Evolutionary conservation across 2,797 vertebrate genomes (phyloP).

Genomic region (Smutsia temminckii): DNA sequence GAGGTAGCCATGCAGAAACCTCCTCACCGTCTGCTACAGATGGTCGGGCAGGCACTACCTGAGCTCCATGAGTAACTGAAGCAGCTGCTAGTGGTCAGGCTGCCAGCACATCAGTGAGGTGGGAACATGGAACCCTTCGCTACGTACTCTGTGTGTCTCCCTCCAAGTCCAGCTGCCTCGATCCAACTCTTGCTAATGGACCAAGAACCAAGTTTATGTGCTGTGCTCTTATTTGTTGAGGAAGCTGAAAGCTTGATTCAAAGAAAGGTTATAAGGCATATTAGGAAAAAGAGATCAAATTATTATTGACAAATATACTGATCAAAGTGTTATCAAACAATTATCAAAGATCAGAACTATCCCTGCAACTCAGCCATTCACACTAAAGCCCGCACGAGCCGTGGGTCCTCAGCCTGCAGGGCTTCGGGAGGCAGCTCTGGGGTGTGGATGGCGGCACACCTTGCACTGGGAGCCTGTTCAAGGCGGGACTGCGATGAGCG

Average conservation of each 20-base stretch:
- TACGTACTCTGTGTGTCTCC: neutral
- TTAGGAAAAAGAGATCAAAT: neutral
- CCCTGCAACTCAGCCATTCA: neutral
- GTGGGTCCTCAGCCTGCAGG: no score
- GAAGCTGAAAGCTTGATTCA: neutral
- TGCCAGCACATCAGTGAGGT: neutral
- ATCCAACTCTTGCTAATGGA: neutral
- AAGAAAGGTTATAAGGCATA: neutral
- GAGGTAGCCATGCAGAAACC: no score
- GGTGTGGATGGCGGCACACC: no score
- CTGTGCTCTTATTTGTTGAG: neutral
- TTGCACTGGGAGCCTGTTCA: no score
- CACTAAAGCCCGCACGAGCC: neutral
- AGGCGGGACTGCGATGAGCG: no score
- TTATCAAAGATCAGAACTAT: neutral
- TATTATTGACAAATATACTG: neutral
- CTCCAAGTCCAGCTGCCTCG: neutral
- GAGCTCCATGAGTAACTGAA: rapidly evolving
- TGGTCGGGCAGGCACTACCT: neutral
- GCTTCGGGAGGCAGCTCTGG: no score
- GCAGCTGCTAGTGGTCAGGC: neutral
- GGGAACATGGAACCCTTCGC: neutral
- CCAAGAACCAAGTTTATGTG: no score
- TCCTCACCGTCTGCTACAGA: neutral
- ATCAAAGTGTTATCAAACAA: no score